Evolutionary conservation across 1,140 invertebrate species (phyloP), one percentile per base, ranked within the genome.

Genomic region (Cydia amplana): DNA sequence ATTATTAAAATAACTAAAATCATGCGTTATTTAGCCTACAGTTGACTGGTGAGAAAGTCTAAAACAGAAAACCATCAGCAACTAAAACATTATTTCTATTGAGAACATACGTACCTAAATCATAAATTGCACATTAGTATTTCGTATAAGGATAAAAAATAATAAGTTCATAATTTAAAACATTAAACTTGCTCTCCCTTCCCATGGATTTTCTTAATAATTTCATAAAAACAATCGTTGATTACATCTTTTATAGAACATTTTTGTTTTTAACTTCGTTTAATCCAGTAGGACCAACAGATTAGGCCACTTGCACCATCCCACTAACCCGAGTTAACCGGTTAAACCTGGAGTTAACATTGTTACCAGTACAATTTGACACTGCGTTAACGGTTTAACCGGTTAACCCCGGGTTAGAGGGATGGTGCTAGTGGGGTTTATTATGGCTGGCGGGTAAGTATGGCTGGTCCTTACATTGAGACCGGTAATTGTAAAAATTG

Each of bases 81-180:
- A 70, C 65, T 70, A 70, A 70, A 67, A 67, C 64, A 67, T 32
- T 36, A 67, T 67, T 28, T 32, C 28, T 67, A 67, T 36, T 70
- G 65, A 70, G 65, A 40, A 60, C 32, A 67, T 67, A 60, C 32
- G 36, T 67, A 28, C 65, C 32, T 70, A 70, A 70, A 70, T 36
- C n/a, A 70, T 18, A 70, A 70, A 70, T 70, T 70, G 65, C 65
- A 70, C 65, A 70, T 36, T 70, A 36, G 28, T 32, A 67, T 67
- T 32, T 67, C 28, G 36, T 32, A 36, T 36, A 36, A 18, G 36
- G 9, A 20, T 36, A 36, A 70, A 70, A 70, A 70, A 70, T 70
- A 70, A 36, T 36, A 70, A 70, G 16, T 70, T 70, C 65, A 70
- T 70, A 70, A 70, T 70, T 70, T 70, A 36, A 70, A 65, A 70